Conservation (phyloP, 2,888 invertebrate species). For the Parasteatoda lunata region DNA sequence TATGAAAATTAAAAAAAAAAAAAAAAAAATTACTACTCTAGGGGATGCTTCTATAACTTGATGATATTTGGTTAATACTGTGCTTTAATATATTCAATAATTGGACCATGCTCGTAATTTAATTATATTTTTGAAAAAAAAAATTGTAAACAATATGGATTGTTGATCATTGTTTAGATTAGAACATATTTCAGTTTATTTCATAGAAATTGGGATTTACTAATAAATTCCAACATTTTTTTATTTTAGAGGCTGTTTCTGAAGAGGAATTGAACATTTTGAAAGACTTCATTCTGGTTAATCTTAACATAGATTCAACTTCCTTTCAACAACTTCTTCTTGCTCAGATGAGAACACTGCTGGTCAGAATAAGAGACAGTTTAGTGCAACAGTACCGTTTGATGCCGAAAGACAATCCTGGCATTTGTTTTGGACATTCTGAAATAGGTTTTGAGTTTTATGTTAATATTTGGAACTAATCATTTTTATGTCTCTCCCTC, state of each 20-base stretch:
- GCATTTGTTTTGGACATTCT: background rate
- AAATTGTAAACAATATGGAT: too few relatives aligned
- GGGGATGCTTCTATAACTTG: too few relatives aligned
- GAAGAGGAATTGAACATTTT: conserved; percentile 71
- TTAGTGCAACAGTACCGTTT: conserved; percentile 55
- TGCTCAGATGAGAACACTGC: conserved; percentile 71
- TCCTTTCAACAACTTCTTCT: conserved; percentile 74
- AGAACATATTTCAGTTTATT: background rate
- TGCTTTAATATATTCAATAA: too few relatives aligned
- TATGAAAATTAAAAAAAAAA: too few relatives aligned
- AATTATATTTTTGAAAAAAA: too few relatives aligned
- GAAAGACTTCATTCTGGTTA: conserved; percentile 71
- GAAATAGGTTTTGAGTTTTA: conserved; percentile 16
- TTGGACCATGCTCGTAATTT: too few relatives aligned
- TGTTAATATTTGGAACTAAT: too few relatives aligned
- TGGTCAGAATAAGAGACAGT: conserved; percentile 73
- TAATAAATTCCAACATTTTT: background rate
- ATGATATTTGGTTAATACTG: too few relatives aligned
- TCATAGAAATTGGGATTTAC: background rate
- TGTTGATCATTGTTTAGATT: background rate
- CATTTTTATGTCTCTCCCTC: too few relatives aligned
- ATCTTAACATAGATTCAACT: conserved; percentile 74
- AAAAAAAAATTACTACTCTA: too few relatives aligned
- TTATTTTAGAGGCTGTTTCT: conserved; percentile 71
- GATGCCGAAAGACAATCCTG: background rate